A percentile compares a stretch with the other conserved stretches of the same genome.
These are phyloP conservation scores for Leptinotarsa juncta DNA, from an alignment of 2,888 invertebrate genomes.

Conservation along the genomic window DNA sequence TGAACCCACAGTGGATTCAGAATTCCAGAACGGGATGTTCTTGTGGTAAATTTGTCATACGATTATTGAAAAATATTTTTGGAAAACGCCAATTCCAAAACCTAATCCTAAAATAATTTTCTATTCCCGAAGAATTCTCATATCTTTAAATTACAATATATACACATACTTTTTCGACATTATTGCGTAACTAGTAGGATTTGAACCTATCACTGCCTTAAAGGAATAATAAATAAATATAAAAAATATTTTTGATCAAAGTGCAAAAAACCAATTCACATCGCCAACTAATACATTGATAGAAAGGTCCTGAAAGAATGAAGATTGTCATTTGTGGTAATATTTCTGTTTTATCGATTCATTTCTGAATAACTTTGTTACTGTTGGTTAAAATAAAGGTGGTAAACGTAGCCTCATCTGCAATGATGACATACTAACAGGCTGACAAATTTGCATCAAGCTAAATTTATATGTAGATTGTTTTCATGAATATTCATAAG, in stretches of 20 bases:
- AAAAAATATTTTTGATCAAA: too few species aligned
- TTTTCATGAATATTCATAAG: slow-evolving; percentile 16
- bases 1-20: not conserved
- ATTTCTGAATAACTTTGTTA: too few species aligned
- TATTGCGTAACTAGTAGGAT: slow-evolving; percentile 7
- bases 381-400: too few species aligned
- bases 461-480: too few species aligned
- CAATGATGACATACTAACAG: too few species aligned
- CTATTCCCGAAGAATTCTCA: not conserved
- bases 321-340: too few species aligned
- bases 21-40: not conserved
- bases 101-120: not conserved
- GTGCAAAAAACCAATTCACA: too few species aligned
- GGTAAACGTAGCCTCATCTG: too few species aligned
- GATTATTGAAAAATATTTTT: slow-evolving; percentile 6
- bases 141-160: slow-evolving; percentile 3
- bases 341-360: too few species aligned
- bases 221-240: not conserved
- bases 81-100: not conserved
- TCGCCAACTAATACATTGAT: too few species aligned
- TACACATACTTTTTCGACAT: not conserved
- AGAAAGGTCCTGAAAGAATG: too few species aligned
- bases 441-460: too few species aligned
- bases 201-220: not conserved
- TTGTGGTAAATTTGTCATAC: not conserved